phyloP scores from a whole-genome alignment of 2,888 invertebrate species.

The Hanleya hanleyi region DNA sequence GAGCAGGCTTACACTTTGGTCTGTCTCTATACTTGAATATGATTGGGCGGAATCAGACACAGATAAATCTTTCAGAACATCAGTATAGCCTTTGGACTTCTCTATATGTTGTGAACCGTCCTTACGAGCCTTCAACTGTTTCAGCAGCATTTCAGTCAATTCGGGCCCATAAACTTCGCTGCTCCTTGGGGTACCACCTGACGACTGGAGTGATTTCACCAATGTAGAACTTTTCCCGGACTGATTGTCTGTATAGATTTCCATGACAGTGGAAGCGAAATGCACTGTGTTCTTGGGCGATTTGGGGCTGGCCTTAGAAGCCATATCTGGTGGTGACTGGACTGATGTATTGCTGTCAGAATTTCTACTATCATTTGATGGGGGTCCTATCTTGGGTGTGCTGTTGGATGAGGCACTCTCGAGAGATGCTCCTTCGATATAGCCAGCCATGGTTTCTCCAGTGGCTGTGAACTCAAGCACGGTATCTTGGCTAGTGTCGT shows the following conservation, averaged over 20 bases:
- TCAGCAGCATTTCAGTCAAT: neutral
- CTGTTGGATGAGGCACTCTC: neutral
- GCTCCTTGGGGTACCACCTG: neutral
- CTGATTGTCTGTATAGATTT: constrained; percentile 33
- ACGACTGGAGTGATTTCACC: neutral
- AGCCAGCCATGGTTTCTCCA: neutral
- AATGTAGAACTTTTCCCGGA: neutral
- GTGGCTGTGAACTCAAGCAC: too few relatives aligned
- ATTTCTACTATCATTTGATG: neutral
- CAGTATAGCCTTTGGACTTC: too few relatives aligned
- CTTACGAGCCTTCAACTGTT: neutral
- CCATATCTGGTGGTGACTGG: too few relatives aligned
- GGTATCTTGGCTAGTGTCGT: neutral
- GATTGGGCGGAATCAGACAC: neutral
- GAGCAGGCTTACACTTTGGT: constrained; percentile 29
- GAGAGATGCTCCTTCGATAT: neutral
- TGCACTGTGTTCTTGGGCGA: constrained; percentile 61
- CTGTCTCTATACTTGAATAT: neutral
- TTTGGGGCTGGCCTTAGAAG: constrained; percentile 64
- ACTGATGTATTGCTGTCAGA: neutral
- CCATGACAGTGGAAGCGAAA: constrained; percentile 61
- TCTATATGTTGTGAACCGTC: too few relatives aligned
- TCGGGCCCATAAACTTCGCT: neutral
- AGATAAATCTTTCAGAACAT: neutral
- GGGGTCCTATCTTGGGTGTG: neutral